phyloP scores from a whole-genome alignment of 2,113 vertebrate genomes.

The Megaptera novaeangliae region DNA sequence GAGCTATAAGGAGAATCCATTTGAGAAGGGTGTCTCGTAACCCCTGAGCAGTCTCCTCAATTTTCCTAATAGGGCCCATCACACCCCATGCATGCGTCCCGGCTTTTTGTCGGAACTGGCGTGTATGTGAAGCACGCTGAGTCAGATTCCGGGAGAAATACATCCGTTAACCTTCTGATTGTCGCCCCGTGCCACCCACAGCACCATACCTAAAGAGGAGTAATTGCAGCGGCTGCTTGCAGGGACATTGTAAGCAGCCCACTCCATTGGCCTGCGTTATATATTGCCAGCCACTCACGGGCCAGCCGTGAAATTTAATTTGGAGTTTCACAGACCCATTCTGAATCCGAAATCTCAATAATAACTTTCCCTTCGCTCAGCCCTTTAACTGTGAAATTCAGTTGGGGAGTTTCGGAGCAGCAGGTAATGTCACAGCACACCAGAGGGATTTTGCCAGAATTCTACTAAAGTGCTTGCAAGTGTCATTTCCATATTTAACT shows the following conservation, averaged over 20 bases:
- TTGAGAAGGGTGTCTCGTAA: not conserved
- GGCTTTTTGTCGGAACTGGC: not conserved
- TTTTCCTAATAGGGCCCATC: not conserved
- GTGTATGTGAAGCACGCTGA: not conserved
- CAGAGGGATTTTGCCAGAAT: slow-evolving; percentile 87
- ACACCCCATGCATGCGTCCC: not conserved
- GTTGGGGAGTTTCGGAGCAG: slow-evolving; percentile 86
- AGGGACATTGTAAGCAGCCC: slow-evolving; percentile 61
- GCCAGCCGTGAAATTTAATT: slow-evolving; percentile 88
- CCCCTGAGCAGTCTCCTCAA: not conserved
- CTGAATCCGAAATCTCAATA: slow-evolving; percentile 84
- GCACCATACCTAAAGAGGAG: slow-evolving; percentile 74
- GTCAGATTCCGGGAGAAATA: slow-evolving; percentile 43
- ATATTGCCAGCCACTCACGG: slow-evolving; percentile 77
- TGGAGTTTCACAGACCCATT: slow-evolving; percentile 82
- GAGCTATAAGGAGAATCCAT: not conserved
- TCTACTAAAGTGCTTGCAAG: slow-evolving; percentile 89
- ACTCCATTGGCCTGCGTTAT: slow-evolving; percentile 70
- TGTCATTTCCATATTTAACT: slow-evolving; percentile 93
- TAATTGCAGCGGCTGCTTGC: slow-evolving; percentile 65
- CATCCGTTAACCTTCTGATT: not conserved
- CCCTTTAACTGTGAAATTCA: slow-evolving; percentile 88
- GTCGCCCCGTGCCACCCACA: slow-evolving; percentile 52
- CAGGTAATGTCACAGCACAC: slow-evolving; percentile 86
- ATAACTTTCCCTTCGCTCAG: slow-evolving; percentile 87